phyloP scores from a whole-genome alignment of 2,888 invertebrate species.

The Eumerus sabulonum region DNA sequence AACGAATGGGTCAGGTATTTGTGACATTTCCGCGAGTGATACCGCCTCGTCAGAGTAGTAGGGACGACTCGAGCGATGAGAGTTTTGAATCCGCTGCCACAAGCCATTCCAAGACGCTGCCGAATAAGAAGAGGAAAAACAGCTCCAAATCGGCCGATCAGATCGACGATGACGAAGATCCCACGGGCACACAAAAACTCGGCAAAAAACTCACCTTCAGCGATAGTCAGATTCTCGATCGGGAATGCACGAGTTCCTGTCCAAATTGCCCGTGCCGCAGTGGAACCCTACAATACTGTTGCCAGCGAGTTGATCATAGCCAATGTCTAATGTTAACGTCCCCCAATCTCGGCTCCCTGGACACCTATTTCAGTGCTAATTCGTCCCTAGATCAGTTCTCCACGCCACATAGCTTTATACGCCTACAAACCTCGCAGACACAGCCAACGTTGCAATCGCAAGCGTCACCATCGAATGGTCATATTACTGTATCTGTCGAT shows the following conservation, averaged over 20 bases:
- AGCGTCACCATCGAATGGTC: conserved; percentile 44
- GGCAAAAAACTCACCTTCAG: conserved; percentile 77
- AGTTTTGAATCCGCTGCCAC: conserved; percentile 80
- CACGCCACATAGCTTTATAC: conserved; percentile 66
- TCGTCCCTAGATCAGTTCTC: conserved; percentile 75
- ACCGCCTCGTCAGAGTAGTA: conserved; percentile 71
- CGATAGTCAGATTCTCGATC: conserved; percentile 77
- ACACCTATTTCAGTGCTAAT: conserved; percentile 78
- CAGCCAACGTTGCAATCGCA: conserved; percentile 1
- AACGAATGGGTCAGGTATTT: conserved; percentile 80
- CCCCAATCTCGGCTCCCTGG: conserved; percentile 74
- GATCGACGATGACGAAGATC: conserved; percentile 78
- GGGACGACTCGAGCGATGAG: conserved; percentile 78
- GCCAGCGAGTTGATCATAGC: conserved; percentile 73
- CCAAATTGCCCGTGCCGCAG: conserved; percentile 75
- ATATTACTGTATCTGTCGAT: conserved; percentile 32
- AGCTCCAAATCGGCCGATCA: conserved; percentile 82
- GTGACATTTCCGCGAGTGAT: conserved; percentile 78
- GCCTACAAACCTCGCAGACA: conserved; percentile 35
- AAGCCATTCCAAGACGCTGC: conserved; percentile 73
- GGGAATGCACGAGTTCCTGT: conserved; percentile 75
- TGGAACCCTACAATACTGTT: conserved; percentile 71
- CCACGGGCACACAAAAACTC: conserved; percentile 72
- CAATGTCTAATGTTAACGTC: conserved; percentile 70
- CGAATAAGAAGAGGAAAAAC: conserved; percentile 68